These are phyloP conservation scores for Podotricha telesiphe DNA, from an alignment of 2,888 invertebrate species.

Conservation along the genomic window DNA sequence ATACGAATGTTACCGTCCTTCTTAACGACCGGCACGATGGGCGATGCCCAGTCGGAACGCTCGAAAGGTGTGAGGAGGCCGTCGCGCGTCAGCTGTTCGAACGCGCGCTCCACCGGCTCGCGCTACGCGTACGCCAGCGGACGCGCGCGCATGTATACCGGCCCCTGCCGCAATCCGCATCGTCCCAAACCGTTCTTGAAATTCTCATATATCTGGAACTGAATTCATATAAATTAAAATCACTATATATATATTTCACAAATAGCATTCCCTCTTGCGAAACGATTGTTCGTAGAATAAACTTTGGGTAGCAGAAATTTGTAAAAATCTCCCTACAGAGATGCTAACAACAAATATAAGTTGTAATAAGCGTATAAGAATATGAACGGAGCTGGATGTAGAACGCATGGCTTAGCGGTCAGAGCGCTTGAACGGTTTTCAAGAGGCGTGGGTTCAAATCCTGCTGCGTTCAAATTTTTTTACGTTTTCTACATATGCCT, in stretches of 20 bases:
- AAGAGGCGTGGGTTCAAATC: too few relatives aligned
- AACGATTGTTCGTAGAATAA: not conserved
- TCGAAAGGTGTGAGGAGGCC: constrained; percentile 36
- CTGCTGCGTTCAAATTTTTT: too few relatives aligned
- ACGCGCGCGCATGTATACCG: constrained; percentile 27
- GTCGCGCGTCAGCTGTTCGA: constrained; percentile 40
- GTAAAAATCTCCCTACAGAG: too few relatives aligned
- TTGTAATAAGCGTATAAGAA: too few relatives aligned
- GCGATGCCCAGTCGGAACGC: constrained; percentile 42
- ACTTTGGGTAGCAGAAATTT: too few relatives aligned
- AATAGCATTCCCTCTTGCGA: constrained; percentile 9
- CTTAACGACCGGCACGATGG: constrained; percentile 40
- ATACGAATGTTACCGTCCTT: constrained; percentile 41
- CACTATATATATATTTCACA: too few relatives aligned
- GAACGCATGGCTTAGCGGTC: too few relatives aligned
- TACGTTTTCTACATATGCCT: too few relatives aligned
- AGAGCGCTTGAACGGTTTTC: too few relatives aligned
- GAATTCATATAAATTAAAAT: constrained; percentile 8
- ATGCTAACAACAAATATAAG: too few relatives aligned
- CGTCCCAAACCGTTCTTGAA: too few relatives aligned
- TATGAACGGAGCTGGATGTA: too few relatives aligned
- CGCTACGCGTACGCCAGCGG: constrained; percentile 25
- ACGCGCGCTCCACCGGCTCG: constrained; percentile 42
- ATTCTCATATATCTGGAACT: constrained; percentile 28
- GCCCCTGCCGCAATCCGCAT: constrained; percentile 19